These are phyloP conservation scores for Helleia helle DNA, from an alignment of 2,888 invertebrate genomes.

Conservation along the genomic window DNA sequence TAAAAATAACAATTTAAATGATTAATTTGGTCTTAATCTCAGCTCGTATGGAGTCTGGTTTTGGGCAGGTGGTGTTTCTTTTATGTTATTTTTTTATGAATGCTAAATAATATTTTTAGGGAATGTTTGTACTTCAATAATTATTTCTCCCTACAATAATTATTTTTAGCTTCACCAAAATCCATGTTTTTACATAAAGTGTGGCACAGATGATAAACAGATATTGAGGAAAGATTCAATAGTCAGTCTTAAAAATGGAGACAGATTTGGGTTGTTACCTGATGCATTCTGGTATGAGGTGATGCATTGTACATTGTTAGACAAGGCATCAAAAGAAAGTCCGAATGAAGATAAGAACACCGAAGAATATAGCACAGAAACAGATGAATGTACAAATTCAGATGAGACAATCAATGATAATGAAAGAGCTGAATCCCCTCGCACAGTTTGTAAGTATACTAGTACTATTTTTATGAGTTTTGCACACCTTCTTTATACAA, in stretches of 20 bases:
- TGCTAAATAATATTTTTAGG: too few species aligned
- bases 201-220: constrained; percentile 31
- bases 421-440: constrained; percentile 27
- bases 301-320: constrained; percentile 12
- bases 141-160: too few species aligned
- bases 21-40: too few species aligned
- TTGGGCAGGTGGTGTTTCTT: too few species aligned
- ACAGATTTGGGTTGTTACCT: constrained; percentile 68
- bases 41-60: too few species aligned
- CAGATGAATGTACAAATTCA: constrained; percentile 6
- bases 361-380: constrained; percentile 14
- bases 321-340: constrained; percentile 12
- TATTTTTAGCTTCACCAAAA: constrained; percentile 66
- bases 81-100: too few species aligned
- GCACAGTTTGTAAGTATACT: constrained; percentile 33
- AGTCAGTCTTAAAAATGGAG: constrained; percentile 48
- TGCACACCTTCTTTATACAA: too few species aligned
- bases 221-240: constrained; percentile 42
- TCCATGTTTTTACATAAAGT: constrained; percentile 62
- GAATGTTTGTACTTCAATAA: too few species aligned
- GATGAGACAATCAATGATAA: constrained; percentile 7
- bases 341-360: constrained; percentile 13
- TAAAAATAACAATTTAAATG: too few species aligned
- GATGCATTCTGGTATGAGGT: constrained; percentile 64
- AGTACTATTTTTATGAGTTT: too few species aligned